phyloP scores from a whole-genome alignment of 2,888 invertebrate genomes.

The Andrena bucephala region DNA sequence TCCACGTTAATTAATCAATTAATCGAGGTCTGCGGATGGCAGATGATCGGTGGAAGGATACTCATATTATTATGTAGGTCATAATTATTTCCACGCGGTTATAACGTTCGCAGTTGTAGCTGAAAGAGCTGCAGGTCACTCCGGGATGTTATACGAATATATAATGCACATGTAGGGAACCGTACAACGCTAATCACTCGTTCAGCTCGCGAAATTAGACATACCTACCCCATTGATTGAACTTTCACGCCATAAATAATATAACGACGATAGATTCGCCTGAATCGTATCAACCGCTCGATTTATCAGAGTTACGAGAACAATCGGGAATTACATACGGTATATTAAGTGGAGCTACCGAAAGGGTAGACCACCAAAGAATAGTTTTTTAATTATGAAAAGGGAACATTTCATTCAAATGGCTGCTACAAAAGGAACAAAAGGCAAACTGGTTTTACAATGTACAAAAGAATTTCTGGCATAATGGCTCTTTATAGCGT shows the following conservation, averaged over 20 bases:
- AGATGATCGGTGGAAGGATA: slow-evolving; percentile 63
- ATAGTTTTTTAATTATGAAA: background rate
- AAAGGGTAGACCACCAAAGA: background rate
- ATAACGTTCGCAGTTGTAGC: slow-evolving; percentile 43
- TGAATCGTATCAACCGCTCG: background rate
- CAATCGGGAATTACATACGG: background rate
- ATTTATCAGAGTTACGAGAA: slow-evolving; percentile 6
- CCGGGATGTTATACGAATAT: background rate
- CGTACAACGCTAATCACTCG: slow-evolving; percentile 16
- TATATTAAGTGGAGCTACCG: no score
- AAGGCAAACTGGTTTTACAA: no score
- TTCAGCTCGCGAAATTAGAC: background rate
- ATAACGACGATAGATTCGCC: background rate
- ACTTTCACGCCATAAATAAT: slow-evolving; percentile 15
- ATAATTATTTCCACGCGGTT: slow-evolving; percentile 53
- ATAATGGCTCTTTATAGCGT: no score
- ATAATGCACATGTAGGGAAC: background rate
- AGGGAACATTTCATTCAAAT: no score
- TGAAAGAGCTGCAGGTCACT: slow-evolving; percentile 35
- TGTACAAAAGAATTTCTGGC: no score
- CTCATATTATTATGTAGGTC: slow-evolving; percentile 61
- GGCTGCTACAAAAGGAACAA: no score
- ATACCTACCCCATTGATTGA: slow-evolving; percentile 11
- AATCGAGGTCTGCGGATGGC: slow-evolving; percentile 59
- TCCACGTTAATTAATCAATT: no score